Conservation (phyloP, 2,113 vertebrate genomes). For the Excalfactoria chinensis region DNA sequence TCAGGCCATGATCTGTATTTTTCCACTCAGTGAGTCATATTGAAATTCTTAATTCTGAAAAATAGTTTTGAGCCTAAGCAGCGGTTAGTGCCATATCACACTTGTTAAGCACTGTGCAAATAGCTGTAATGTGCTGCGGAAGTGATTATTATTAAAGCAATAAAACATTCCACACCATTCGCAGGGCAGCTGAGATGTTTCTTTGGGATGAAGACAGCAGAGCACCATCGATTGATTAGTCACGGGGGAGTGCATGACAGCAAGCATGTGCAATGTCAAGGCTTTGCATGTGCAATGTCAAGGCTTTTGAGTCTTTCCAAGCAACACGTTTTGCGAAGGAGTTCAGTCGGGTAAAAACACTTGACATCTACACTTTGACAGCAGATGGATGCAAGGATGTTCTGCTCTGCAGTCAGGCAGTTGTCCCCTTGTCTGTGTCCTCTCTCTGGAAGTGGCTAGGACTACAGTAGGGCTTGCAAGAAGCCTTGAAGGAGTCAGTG, state of each 20-base stretch:
- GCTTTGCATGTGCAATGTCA: background rate
- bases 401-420: fast-evolving
- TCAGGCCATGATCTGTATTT: too few relatives aligned
- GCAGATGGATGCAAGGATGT: background rate
- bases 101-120: background rate
- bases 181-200: background rate
- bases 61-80: background rate
- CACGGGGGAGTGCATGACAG: background rate
- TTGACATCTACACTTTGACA: background rate
- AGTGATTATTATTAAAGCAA: background rate
- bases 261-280: background rate
- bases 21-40: background rate
- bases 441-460: background rate
- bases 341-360: background rate
- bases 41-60: constrained; percentile 32
- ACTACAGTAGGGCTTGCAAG: background rate
- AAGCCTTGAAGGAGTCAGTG: background rate
- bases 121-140: background rate
- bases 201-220: background rate
- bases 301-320: background rate
- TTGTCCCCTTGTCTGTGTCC: background rate
- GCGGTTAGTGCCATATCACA: background rate
- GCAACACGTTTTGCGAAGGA: background rate
- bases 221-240: background rate
- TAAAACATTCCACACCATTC: background rate